These are phyloP conservation scores for Ctenomys sociabilis DNA, from an alignment of 2,113 vertebrate species.

Conservation along the genomic window DNA sequence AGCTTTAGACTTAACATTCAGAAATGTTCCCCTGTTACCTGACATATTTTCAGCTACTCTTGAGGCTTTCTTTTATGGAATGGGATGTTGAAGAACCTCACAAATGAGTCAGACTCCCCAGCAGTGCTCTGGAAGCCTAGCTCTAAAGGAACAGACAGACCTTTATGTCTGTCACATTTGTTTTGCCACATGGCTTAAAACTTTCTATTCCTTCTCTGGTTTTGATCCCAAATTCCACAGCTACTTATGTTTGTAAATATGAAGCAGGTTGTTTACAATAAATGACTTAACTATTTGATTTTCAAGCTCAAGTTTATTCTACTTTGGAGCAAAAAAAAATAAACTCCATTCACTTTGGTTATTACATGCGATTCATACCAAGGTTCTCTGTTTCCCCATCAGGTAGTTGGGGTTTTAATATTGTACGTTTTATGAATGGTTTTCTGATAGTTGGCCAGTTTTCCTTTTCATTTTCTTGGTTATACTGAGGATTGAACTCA, in stretches of 20 bases:
- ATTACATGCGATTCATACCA: not conserved
- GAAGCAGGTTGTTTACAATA: conserved; percentile 31
- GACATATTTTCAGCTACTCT: conserved; percentile 74
- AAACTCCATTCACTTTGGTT: conserved; percentile 30
- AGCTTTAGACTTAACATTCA: conserved; percentile 41
- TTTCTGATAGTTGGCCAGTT: conserved; percentile 43
- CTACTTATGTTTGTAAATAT: conserved; percentile 44
- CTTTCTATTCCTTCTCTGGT: conserved; percentile 48
- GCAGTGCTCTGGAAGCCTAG: conserved; percentile 56
- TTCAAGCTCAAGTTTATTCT: conserved; percentile 45
- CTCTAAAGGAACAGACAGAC: not conserved
- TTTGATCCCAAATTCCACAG: conserved; percentile 51
- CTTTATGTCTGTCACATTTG: not conserved
- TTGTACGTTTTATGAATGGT: conserved; percentile 29
- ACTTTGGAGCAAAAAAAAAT: conserved; percentile 47
- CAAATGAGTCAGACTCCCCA: conserved; percentile 71
- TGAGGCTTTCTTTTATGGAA: conserved; percentile 69
- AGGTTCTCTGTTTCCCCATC: not conserved
- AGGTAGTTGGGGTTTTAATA: conserved; percentile 44
- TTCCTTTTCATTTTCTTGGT: not conserved
- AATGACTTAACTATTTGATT: conserved; percentile 56
- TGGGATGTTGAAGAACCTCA: conserved; percentile 43
- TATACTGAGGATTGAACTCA: not conserved
- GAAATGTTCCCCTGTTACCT: conserved; percentile 74
- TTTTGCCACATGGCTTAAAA: not conserved